Conservation (phyloP, 2,113 vertebrate genomes). For the Phaethornis superciliosus region DNA sequence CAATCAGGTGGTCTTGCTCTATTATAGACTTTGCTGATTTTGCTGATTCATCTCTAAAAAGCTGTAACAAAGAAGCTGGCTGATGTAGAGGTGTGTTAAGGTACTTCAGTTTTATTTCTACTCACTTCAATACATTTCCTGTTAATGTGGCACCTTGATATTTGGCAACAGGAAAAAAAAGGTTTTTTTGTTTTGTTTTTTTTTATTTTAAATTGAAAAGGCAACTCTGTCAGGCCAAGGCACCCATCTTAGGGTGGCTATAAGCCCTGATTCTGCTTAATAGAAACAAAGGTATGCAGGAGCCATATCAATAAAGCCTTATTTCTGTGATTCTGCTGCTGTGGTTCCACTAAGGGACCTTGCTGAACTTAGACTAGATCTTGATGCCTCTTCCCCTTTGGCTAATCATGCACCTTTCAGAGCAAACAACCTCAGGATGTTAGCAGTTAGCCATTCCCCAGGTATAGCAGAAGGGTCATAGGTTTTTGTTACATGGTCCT, state of each 20-base stretch:
- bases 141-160: not conserved
- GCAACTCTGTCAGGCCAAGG: not conserved
- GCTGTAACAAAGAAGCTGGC: not conserved
- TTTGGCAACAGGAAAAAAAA: not conserved
- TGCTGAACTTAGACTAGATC: not conserved
- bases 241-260: not conserved
- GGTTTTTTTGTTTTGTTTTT: not conserved
- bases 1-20: not conserved
- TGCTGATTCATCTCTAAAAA: not conserved
- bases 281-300: not conserved
- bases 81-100: not conserved
- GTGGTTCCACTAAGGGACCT: no score
- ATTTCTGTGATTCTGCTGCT: not conserved
- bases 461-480: not conserved
- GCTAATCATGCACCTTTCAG: not conserved
- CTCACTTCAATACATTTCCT: not conserved
- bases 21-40: not conserved
- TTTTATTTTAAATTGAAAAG: not conserved
- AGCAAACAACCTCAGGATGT: not conserved
- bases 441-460: not conserved
- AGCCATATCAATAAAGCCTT: fast-evolving
- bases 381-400: not conserved
- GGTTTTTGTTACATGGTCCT: not conserved
- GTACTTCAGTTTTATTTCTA: not conserved
- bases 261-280: not conserved